These are phyloP conservation scores for Paratilapia polleni DNA, from an alignment of 2,113 vertebrate genomes.

Conservation along the genomic window DNA sequence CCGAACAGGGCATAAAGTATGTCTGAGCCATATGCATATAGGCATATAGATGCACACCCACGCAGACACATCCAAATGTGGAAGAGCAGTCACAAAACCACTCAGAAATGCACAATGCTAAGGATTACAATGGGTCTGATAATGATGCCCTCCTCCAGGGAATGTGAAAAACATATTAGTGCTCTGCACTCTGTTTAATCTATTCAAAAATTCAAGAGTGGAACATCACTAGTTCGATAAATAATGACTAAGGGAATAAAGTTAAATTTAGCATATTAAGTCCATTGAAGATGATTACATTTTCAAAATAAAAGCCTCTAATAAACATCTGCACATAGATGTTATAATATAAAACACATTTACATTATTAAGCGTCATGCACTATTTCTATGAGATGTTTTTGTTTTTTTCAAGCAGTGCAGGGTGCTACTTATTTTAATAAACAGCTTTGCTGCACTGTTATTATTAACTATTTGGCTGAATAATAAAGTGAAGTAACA, in stretches of 20 bases:
- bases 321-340: background rate
- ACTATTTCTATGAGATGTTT: background rate
- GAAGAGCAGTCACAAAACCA: constrained; percentile 7
- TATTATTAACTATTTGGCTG: background rate
- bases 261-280: background rate
- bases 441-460: background rate
- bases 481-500: background rate
- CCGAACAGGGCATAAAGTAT: constrained; percentile 42
- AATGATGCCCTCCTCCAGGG: background rate
- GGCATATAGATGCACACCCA: constrained; percentile 52
- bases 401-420: background rate
- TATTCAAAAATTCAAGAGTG: constrained; percentile 1
- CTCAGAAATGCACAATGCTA: background rate
- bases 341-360: background rate
- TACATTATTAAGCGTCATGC: background rate
- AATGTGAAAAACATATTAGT: background rate
- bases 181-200: background rate
- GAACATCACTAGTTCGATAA: background rate
- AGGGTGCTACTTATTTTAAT: background rate
- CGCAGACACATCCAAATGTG: constrained; percentile 24
- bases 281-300: background rate
- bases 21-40: constrained; percentile 53
- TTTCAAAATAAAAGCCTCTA: constrained; percentile 10
- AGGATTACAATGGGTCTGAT: background rate
- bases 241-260: background rate